Base-by-base conservation (phyloP, 2,113 vertebrate genomes). In the Acanthochromis polyacanthus region DNA sequence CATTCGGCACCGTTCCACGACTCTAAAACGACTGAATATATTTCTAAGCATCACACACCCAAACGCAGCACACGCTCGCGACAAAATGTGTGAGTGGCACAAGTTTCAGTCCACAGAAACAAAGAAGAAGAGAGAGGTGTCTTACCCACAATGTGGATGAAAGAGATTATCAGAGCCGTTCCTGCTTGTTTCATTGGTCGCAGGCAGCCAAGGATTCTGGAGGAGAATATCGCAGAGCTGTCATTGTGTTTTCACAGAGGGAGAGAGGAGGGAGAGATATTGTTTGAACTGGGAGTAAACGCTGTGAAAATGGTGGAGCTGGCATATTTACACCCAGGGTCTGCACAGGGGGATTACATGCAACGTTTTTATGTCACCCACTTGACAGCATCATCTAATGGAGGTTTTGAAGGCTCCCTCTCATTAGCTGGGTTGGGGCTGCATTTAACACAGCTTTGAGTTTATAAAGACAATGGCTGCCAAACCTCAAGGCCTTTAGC, bases 231-330 rank as follows among this genome's bases (percentile, higher is more conserved):
- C 48, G 86, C 82, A 71, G 90, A 92, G 89, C 91, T 93, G 93
- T 91, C 93, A 93, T 52, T 82, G 86, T 88, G 78, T 85, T 91
- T 90, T 79, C 68, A 36, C 32, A 32, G 77, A 73, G 53, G 57
- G 66, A 50, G 67, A 46, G 68, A 81, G 59, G 66, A 62, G 73
- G 73, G 60, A 73, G 53, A 88, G 83, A 57, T 66, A 78, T 82
- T 89, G 92, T 94, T 94, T 94, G 93, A 94, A 94, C 92, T 90
- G 83, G 45, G 85, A 91, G 90, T 91, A 91, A 93, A 92, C 60
- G 91, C 86, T 80, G 86, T 80, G 81, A 91, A 94, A 93, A 92
- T 85, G 84, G 91, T 81, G 84, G 88, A 85, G 90, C 87, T 90
- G 93, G 93, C 91, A 93, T 92, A 93, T 94, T 93, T 93, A 93